Evolutionary conservation across 2,888 invertebrate species (phyloP), one percentile per base, ranked within the genome.

Genomic region (Lymantria dispar): DNA sequence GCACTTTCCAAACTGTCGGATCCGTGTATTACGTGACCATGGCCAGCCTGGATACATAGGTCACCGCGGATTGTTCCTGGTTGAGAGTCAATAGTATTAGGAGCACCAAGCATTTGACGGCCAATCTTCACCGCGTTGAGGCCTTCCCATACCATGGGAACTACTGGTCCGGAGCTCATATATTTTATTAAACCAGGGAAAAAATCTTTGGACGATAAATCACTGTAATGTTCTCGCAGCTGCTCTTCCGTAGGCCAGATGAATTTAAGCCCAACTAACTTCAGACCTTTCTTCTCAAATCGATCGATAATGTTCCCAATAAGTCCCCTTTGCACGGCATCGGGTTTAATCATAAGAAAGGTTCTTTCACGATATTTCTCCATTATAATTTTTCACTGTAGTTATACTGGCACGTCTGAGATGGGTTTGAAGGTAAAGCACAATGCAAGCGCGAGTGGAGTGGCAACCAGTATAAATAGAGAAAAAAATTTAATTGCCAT

Each of bases 41-140:
- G 96, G 61, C 98, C 98, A 70, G 98, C 96, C 87, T 98, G 95
- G 71, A 99, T 95, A 89, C 98, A 98, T 78, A 95, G 96, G 85
- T 99, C 99, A 52, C 99, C 99, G 76, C 99, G 95, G 78, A 99
- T 98, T 55, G 99, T 99, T 60, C 99, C 99, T 53, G 99, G 99
- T 58, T 94, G 93, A 12, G 98, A 98, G 74, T 98, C 96, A 52
- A 97, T 96, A 22, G 99, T 99, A 86, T 99, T 97, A 59, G 99
- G 99, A 60, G 98, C 99, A 63, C 99, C 99, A 69, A 99, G 94
- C 95, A 99, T 97, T 70, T 95, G 94, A 72, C 99, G 96, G 38
- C 98, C 99, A 70, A 98, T 98, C 90, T 97, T 98, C 7, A 99
- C 99, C 45, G 94, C 97, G 80, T 97, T 95, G 48, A 97, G 93